phyloP scores from a whole-genome alignment of 2,888 invertebrate genomes.

The Liopterus haemorrhoidalis region DNA sequence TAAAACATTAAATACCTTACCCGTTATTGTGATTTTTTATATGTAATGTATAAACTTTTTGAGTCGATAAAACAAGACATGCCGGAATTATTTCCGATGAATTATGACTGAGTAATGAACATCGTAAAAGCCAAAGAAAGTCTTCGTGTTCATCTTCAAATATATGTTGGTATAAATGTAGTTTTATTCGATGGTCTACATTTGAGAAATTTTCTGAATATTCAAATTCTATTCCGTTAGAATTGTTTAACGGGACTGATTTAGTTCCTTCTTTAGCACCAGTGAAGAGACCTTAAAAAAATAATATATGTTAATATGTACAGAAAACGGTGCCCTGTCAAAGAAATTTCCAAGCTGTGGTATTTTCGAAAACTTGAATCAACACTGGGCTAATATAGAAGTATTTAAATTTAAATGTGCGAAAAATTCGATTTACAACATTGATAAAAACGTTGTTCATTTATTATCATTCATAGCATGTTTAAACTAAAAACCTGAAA shows the following conservation, averaged over 20 bases:
- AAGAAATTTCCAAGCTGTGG: no score
- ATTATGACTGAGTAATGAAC: slow-evolving; percentile 46
- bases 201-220: slow-evolving; percentile 49
- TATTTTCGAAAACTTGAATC: no score
- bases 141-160: slow-evolving; percentile 53
- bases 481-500: no score
- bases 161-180: slow-evolving; percentile 51
- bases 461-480: no score
- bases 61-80: slow-evolving; percentile 50
- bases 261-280: slow-evolving; percentile 16
- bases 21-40: slow-evolving; percentile 45
- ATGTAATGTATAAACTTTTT: slow-evolving; percentile 50
- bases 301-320: no score
- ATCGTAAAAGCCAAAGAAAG: slow-evolving; percentile 49
- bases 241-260: background rate
- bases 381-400: no score
- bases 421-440: no score
- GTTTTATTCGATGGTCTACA: slow-evolving; percentile 55
- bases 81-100: slow-evolving; percentile 43
- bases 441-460: no score
- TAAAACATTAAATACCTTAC: slow-evolving; percentile 7
- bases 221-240: slow-evolving; percentile 41
- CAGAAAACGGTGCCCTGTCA: no score
- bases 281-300: slow-evolving; percentile 15
- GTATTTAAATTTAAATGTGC: no score